These are phyloP conservation scores for Scytalopus superciliaris DNA, from an alignment of 2,113 vertebrate species.

Conservation along the genomic window DNA sequence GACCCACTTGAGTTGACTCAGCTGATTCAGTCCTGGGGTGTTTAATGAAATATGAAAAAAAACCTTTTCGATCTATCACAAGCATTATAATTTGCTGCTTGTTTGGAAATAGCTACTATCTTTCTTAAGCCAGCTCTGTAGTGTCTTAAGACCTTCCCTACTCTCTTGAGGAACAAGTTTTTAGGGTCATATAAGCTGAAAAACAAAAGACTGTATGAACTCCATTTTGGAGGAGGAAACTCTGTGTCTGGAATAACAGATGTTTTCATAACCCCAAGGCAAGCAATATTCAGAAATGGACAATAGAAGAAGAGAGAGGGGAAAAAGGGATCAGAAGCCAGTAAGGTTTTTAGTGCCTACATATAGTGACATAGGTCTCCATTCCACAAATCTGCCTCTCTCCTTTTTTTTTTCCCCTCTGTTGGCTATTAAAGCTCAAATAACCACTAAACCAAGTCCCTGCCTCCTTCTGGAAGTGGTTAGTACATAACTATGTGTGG, in stretches of 20 bases:
- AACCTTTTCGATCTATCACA: not conserved
- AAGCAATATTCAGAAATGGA: not conserved
- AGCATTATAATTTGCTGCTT: not conserved
- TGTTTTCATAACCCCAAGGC: not conserved
- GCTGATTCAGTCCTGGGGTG: not conserved
- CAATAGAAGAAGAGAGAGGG: not conserved
- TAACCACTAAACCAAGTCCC: not conserved
- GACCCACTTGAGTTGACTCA: not conserved
- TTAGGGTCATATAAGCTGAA: not conserved
- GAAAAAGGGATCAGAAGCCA: not conserved
- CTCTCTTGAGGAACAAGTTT: not conserved
- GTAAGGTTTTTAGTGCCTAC: not conserved
- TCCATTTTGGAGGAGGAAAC: not conserved
- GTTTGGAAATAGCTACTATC: not conserved
- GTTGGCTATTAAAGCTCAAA: not conserved
- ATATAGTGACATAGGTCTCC: not conserved
- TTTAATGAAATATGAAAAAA: not conserved
- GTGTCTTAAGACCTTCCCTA: not conserved
- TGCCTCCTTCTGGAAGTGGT: not conserved
- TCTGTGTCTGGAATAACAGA: not conserved
- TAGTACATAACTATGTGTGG: not conserved
- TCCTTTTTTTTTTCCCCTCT: not conserved
- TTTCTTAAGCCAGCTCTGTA: not conserved
- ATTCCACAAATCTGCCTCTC: fast-evolving
- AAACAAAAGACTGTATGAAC: not conserved